Evolutionary conservation across 2,113 vertebrate genomes (phyloP).

Genomic region (Dendropsophus ebraccatus): DNA sequence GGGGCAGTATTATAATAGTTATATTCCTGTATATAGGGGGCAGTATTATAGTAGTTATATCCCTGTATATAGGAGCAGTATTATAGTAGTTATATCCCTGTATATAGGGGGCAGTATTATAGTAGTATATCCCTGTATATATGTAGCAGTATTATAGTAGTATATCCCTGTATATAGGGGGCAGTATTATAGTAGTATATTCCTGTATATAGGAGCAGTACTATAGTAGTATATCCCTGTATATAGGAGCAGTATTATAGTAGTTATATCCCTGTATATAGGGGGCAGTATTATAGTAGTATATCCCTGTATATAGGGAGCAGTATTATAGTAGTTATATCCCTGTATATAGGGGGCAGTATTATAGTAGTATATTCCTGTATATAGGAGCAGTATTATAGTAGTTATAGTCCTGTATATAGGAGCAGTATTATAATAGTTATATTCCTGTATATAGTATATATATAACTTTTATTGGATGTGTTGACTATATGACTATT

Average conservation of each 20-base stretch:
- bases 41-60: constrained; percentile 18
- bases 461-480: too few species aligned
- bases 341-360: not conserved
- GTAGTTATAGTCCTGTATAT: constrained; percentile 2
- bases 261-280: not conserved
- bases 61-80: not conserved
- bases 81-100: constrained; percentile 9
- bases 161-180: not conserved
- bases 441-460: not conserved
- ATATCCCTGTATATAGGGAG: too few species aligned
- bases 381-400: not conserved
- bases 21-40: not conserved
- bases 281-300: too few species aligned
- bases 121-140: constrained; percentile 2
- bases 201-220: not conserved
- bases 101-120: constrained; percentile 2
- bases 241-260: constrained; percentile 3
- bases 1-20: constrained; percentile 2
- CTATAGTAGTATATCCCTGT: not conserved
- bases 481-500: too few species aligned
- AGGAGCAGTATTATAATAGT: not conserved
- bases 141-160: not conserved
- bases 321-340: too few species aligned
- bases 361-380: not conserved
- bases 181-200: constrained; percentile 13